Evolutionary conservation across 2,888 invertebrate genomes (phyloP).

Genomic region (Eupelmus urozonus): DNA sequence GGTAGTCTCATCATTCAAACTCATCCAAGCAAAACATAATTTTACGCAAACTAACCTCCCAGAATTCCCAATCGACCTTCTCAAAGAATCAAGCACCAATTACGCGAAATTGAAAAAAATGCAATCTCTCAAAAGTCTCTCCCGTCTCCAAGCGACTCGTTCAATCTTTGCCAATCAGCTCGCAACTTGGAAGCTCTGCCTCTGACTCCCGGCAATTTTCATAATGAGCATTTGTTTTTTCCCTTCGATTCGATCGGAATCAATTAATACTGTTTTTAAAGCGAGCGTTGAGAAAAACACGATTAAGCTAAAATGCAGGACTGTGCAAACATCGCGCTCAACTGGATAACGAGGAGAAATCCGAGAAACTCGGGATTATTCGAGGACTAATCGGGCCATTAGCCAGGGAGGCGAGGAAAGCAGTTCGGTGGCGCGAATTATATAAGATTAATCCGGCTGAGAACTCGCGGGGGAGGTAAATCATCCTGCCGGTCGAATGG

Average conservation of each 20-base stretch:
- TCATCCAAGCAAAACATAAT: no score
- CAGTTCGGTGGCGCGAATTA: constrained; percentile 13
- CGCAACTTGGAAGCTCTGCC: background rate
- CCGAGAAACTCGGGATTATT: constrained; percentile 38
- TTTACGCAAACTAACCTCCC: no score
- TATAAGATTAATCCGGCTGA: constrained; percentile 57
- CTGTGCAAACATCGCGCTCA: background rate
- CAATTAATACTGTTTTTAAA: constrained; percentile 37
- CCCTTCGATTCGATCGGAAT: constrained; percentile 4
- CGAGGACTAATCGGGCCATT: constrained; percentile 44
- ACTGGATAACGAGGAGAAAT: no score
- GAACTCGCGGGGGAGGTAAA: constrained; percentile 25
- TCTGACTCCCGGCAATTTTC: background rate
- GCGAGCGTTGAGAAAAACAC: constrained; percentile 19
- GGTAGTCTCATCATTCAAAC: no score
- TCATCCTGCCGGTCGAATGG: background rate
- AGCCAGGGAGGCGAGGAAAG: no score
- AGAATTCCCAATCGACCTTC: no score
- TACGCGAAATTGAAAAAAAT: no score
- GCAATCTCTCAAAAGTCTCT: no score
- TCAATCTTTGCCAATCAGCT: constrained; percentile 17
- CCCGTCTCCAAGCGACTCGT: no score
- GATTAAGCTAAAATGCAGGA: background rate
- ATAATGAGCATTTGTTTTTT: constrained; percentile 18
- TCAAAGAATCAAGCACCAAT: no score